Conservation (phyloP, 1,140 invertebrate species). For the Apis florea region DNA sequence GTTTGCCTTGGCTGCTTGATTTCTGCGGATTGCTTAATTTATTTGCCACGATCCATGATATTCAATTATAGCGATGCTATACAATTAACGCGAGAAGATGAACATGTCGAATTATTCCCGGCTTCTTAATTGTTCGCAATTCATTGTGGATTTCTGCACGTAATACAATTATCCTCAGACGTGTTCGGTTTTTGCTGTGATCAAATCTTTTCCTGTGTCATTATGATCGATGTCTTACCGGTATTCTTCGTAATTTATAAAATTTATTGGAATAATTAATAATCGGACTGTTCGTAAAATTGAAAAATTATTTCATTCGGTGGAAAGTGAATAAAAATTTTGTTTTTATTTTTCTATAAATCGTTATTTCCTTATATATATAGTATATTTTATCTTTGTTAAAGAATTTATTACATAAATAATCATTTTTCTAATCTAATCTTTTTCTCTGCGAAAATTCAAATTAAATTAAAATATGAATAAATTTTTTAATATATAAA, state of each 20-base stretch:
- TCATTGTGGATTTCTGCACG: not conserved
- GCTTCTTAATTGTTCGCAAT: constrained; percentile 7
- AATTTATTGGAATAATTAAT: not conserved
- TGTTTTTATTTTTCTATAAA: too few species aligned
- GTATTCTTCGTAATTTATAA: not conserved
- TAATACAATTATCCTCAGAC: not conserved
- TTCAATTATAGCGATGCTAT: constrained; percentile 37
- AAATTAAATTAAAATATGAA: too few species aligned
- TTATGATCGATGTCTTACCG: not conserved
- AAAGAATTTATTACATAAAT: too few species aligned
- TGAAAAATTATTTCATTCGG: not conserved
- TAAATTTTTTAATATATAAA: too few species aligned
- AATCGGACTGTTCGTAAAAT: not conserved
- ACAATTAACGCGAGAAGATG: constrained; percentile 14
- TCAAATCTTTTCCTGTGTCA: too few species aligned
- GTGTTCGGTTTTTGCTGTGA: not conserved
- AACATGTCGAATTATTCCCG: constrained; percentile 24
- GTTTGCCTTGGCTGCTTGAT: not conserved
- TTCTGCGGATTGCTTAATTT: constrained; percentile 18
- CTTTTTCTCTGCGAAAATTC: too few species aligned
- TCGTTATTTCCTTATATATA: too few species aligned
- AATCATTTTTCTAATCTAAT: too few species aligned
- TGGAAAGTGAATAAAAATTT: too few species aligned
- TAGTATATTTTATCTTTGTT: too few species aligned
- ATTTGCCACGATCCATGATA: constrained; percentile 5